Percentiles rank a stretch among this genome's conserved stretches.
phyloP scores from a whole-genome alignment of 2,113 vertebrate species.

The Jaculus jaculus region DNA sequence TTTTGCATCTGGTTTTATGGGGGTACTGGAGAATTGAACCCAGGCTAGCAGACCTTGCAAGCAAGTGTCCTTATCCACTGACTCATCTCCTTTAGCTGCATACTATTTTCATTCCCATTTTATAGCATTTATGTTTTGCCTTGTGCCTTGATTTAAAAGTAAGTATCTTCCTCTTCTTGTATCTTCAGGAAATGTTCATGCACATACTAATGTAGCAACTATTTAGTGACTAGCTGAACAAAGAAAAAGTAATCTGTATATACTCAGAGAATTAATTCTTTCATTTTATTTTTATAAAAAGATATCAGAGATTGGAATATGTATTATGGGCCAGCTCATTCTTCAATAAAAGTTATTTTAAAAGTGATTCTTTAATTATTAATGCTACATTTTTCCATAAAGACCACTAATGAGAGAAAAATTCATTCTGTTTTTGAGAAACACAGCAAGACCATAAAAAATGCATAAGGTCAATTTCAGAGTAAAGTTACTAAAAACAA shows the following conservation, averaged over 20 bases:
- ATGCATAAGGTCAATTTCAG: slow-evolving; percentile 42
- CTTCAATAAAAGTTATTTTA: slow-evolving; percentile 22
- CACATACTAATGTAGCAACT: not conserved
- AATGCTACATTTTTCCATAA: slow-evolving; percentile 45
- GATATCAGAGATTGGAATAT: not conserved
- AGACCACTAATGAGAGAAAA: slow-evolving; percentile 4
- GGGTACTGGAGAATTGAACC: too few relatives aligned
- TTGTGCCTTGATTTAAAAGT: not conserved
- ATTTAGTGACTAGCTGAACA: slow-evolving; percentile 34
- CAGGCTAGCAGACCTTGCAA: too few relatives aligned
- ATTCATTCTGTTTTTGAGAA: slow-evolving; percentile 40
- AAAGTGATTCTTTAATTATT: slow-evolving; percentile 52
- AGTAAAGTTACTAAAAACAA: slow-evolving; percentile 18
- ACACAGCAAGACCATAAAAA: not conserved
- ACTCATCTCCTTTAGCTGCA: not conserved
- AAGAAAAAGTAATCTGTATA: not conserved
- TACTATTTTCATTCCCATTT: not conserved
- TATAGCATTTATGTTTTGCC: not conserved
- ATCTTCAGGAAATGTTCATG: not conserved
- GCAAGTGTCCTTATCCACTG: too few relatives aligned
- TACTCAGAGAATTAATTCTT: not conserved
- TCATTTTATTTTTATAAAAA: not conserved
- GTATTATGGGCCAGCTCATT: not conserved
- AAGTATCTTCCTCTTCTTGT: not conserved
- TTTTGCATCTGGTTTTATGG: too few relatives aligned